Evolutionary conservation across 2,888 invertebrate genomes (phyloP), one percentile per base, ranked within the genome.

Genomic region (Cheilosia urbana): DNA sequence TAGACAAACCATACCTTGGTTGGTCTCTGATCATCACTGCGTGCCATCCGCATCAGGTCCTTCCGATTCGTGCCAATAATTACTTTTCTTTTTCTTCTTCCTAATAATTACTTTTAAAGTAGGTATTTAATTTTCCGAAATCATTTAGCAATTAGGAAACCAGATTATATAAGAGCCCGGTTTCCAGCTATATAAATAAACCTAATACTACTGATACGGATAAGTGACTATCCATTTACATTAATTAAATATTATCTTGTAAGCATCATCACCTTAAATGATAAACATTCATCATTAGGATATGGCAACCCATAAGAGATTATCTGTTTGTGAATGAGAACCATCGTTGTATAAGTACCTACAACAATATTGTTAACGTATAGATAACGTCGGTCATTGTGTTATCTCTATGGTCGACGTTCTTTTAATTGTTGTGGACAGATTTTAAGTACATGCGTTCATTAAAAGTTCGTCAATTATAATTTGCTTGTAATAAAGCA

Each of bases 221-320:
- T n/a, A n/a, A n/a, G 42, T 6, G n/a, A 15, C 4, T 42, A n/a
- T 42, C 1, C n/a, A 49, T 21, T 3, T 4, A 19, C 11, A 49
- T 19, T 49, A 51, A 60, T 15, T 55, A 34, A 27, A 47, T 47
- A 24, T 37, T 49, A 57, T 27, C 65, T 65, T 21, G 21, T 63
- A 57, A 11, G 42, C 45, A 53, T 72, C 42, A 53, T 60, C 27
- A 62, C 27, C 17, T 55, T 24, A 63, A 65, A 17, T 47, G 45
- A 65, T 55, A 57, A 47, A 24, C 21, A 21, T 37, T 27, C 34
- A 45, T 24, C 21, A 37, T 13, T 17, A 53, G 65, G 47, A 65
- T 73, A 57, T 65, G 63, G 55, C 57, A 75, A 75, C 55, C 47
- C 55, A 65, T 55, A 47, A 49, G 47, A 57, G 47, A 75, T 75